phyloP scores from a whole-genome alignment of 2,888 invertebrate genomes.

The Hemicrepidius hirtus region DNA sequence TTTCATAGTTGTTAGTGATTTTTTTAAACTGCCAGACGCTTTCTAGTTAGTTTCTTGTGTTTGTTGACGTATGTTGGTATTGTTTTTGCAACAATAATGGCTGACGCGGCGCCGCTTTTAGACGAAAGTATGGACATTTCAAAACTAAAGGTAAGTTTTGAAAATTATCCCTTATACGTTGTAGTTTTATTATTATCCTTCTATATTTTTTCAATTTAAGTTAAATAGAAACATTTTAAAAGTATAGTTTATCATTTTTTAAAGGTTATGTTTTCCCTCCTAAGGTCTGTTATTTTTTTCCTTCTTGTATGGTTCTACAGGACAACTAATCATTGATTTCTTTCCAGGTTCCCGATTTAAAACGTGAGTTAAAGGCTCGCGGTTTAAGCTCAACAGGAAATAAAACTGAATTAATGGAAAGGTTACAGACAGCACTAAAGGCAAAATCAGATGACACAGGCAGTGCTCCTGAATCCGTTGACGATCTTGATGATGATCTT shows the following conservation, averaged over 20 bases:
- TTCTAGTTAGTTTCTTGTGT: not conserved
- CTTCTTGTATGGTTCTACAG: conserved; percentile 31
- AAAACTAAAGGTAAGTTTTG: conserved; percentile 45
- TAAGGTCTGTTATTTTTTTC: conserved; percentile 40
- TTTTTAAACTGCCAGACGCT: too few relatives aligned
- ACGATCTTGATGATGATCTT: conserved; percentile 76
- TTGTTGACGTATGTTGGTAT: not conserved
- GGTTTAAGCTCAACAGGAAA: conserved; percentile 85
- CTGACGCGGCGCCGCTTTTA: conserved; percentile 36
- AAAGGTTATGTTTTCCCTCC: not conserved
- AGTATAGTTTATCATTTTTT: not conserved
- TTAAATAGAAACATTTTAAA: not conserved
- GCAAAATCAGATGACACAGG: conserved; percentile 67
- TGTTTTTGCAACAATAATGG: conserved; percentile 35
- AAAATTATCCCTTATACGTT: not conserved
- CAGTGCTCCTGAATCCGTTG: conserved; percentile 70
- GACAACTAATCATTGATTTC: not conserved
- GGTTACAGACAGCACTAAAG: conserved; percentile 80
- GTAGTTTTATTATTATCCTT: too few relatives aligned
- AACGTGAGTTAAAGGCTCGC: conserved; percentile 86
- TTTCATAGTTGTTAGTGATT: too few relatives aligned
- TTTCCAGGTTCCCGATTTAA: conserved; percentile 87
- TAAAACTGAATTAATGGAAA: conserved; percentile 86
- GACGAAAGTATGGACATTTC: conserved; percentile 46
- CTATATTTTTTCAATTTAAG: not conserved